Evolutionary conservation across 2,888 invertebrate genomes (phyloP).

Genomic region (Terebella lapidaria): DNA sequence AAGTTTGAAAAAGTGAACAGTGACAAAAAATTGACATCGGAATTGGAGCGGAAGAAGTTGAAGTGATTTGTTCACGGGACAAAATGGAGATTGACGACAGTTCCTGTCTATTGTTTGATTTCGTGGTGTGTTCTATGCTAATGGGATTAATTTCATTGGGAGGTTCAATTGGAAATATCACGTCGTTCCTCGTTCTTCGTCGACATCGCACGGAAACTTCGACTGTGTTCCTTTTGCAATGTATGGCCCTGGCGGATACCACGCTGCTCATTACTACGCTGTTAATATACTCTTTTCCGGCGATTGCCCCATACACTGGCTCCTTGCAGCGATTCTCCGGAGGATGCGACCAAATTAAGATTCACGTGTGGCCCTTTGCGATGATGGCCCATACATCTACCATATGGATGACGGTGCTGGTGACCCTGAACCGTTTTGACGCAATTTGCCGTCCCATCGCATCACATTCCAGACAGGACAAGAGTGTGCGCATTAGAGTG

Average conservation of each 20-base stretch:
- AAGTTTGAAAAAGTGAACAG: too few species aligned
- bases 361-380: slow-evolving; percentile 17
- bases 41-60: too few species aligned
- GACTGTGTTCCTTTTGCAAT: slow-evolving; percentile 13
- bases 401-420: slow-evolving; percentile 16
- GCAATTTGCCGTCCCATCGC: slow-evolving; percentile 8
- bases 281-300: slow-evolving; percentile 7
- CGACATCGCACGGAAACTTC: slow-evolving; percentile 13
- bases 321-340: too few species aligned
- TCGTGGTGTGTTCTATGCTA: background rate
- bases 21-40: too few species aligned
- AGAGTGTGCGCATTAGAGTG: slow-evolving; percentile 1
- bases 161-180: slow-evolving; percentile 10
- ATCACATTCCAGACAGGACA: background rate
- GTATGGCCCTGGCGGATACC: background rate
- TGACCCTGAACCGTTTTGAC: slow-evolving; percentile 15
- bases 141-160: background rate
- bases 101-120: too few species aligned
- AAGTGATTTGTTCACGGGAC: too few species aligned
- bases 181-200: slow-evolving; percentile 14
- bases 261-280: slow-evolving; percentile 6
- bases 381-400: slow-evolving; percentile 20
- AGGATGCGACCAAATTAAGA: background rate
- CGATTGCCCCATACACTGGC: background rate
- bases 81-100: too few species aligned